Conservation (phyloP, 2,888 invertebrate genomes). For the Dorcus parallelipipedus region DNA sequence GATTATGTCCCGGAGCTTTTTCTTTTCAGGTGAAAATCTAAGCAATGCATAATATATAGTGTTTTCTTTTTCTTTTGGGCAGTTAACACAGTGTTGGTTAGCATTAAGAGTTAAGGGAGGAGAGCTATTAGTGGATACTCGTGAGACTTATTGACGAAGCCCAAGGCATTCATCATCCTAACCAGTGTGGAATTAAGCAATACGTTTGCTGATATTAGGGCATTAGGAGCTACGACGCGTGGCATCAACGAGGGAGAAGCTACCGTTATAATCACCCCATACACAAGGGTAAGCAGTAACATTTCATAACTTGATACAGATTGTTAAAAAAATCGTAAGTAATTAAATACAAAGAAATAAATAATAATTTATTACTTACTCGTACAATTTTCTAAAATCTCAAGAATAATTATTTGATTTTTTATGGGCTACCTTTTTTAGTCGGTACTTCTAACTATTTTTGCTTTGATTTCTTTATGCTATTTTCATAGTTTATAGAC, state of each 20-base stretch:
- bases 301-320: too few relatives aligned
- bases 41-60: not conserved
- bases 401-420: too few relatives aligned
- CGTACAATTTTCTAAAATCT: too few relatives aligned
- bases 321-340: too few relatives aligned
- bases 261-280: not conserved
- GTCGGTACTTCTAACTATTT: too few relatives aligned
- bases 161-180: slow-evolving; percentile 38
- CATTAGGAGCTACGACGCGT: slow-evolving; percentile 36
- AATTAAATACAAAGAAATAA: too few relatives aligned
- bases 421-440: too few relatives aligned
- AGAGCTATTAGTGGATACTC: slow-evolving; percentile 51
- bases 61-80: slow-evolving; percentile 28
- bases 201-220: slow-evolving; percentile 50
- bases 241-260: slow-evolving; percentile 19
- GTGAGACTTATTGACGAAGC: slow-evolving; percentile 37
- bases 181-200: slow-evolving; percentile 50
- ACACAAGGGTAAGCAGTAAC: too few relatives aligned
- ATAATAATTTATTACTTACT: too few relatives aligned
- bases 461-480: too few relatives aligned
- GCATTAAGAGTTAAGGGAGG: slow-evolving; percentile 40
- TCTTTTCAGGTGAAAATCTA: not conserved
- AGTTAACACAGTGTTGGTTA: slow-evolving; percentile 31
- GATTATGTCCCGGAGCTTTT: not conserved
- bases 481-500: too few relatives aligned